Percentiles rank a stretch among this genome's conserved stretches.
Conservation (phyloP, 2,113 vertebrate genomes). For the Chroicocephalus ridibundus region DNA sequence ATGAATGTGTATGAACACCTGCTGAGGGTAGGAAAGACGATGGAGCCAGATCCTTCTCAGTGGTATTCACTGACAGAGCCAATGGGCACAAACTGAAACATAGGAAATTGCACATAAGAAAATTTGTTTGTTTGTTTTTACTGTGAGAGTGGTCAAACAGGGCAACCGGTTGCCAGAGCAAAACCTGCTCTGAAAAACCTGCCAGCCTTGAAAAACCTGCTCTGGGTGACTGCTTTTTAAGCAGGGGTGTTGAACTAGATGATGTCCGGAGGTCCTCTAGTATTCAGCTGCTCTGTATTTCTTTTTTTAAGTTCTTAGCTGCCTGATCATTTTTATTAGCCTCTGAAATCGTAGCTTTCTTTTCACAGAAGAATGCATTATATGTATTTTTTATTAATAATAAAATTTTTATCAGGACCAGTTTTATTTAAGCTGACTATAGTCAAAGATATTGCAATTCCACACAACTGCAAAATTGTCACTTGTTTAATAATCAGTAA, state of each 20-base stretch:
- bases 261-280: neutral
- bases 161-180: neutral
- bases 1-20: neutral
- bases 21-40: neutral
- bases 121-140: neutral
- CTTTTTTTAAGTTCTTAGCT: neutral
- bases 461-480: neutral
- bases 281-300: neutral
- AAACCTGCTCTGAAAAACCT: no score
- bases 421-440: neutral
- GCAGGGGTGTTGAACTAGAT: neutral
- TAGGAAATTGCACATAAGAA: neutral
- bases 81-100: neutral
- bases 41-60: neutral
- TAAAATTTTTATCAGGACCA: neutral
- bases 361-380: neutral
- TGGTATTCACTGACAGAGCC: neutral
- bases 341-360: neutral
- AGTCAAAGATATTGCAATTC: conserved; percentile 16
- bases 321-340: neutral
- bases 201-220: neutral
- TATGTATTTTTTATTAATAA: conserved; percentile 2
- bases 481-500: neutral
- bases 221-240: neutral
- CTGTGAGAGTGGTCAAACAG: neutral